Evolutionary conservation across 2,797 vertebrate genomes (phyloP).

Genomic region (Otolemur crassicaudatus): DNA sequence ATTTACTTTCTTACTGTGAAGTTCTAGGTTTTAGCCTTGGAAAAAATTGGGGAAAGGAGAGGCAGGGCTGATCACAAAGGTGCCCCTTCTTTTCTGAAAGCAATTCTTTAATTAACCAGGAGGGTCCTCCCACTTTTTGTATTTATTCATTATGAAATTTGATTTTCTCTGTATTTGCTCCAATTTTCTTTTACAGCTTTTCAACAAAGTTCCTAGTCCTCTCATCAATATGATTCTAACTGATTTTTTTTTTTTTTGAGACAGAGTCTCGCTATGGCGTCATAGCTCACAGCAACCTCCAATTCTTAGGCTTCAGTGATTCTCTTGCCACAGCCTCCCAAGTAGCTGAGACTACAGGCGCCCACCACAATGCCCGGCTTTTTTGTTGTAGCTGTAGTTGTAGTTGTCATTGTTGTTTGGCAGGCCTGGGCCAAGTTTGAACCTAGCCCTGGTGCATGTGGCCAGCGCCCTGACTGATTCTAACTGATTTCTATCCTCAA

Average conservation of each 20-base stretch:
- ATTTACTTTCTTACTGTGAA: constrained; percentile 5
- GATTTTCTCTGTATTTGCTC: constrained; percentile 52
- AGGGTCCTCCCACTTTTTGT: neutral
- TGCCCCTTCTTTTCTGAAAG: neutral
- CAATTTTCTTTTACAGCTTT: constrained; percentile 40
- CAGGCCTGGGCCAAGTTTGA: too few relatives aligned
- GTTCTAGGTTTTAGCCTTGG: constrained; percentile 20
- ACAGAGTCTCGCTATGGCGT: too few relatives aligned
- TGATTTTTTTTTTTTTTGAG: neutral
- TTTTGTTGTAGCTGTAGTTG: too few relatives aligned
- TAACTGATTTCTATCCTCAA: too few relatives aligned
- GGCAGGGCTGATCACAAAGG: neutral
- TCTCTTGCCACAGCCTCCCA: too few relatives aligned
- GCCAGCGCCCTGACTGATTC: too few relatives aligned
- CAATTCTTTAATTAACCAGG: neutral
- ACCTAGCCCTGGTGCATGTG: too few relatives aligned
- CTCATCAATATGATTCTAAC: constrained; percentile 2
- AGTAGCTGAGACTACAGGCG: too few relatives aligned
- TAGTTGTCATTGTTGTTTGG: too few relatives aligned
- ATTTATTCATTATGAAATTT: constrained; percentile 50
- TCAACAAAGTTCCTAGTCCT: neutral
- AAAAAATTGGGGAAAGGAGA: neutral
- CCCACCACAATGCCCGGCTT: too few relatives aligned
- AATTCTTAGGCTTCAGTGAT: too few relatives aligned
- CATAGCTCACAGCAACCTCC: too few relatives aligned